phyloP scores from a whole-genome alignment of 2,797 vertebrate genomes.

The Eremophila alpestris region DNA sequence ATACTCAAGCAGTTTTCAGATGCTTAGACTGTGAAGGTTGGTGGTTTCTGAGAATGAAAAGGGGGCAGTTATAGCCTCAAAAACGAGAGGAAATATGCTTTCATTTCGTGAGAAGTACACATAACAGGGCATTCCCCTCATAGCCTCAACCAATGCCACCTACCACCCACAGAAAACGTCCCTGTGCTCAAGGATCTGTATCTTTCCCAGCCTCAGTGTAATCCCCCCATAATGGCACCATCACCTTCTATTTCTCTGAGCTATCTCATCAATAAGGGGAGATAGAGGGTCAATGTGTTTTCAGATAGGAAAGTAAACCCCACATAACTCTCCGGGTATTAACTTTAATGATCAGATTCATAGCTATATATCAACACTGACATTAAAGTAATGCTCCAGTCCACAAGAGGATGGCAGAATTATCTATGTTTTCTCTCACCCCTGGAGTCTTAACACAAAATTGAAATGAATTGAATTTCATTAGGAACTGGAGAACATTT shows the following conservation, averaged over 20 bases:
- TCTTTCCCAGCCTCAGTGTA: neutral
- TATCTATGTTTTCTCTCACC: neutral
- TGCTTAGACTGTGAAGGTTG: neutral
- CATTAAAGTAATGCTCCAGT: slow-evolving; percentile 47
- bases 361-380: slow-evolving; percentile 53
- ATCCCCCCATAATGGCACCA: slow-evolving; percentile 12
- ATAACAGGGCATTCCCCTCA: neutral
- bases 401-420: slow-evolving; percentile 19
- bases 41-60: neutral
- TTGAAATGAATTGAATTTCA: slow-evolving; percentile 21
- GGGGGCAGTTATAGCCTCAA: neutral
- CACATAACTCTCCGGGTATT: slow-evolving; percentile 44
- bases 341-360: slow-evolving; percentile 60
- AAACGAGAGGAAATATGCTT: neutral
- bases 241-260: slow-evolving; percentile 59
- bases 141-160: neutral
- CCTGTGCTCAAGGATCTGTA: neutral
- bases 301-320: slow-evolving; percentile 57
- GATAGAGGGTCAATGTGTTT: slow-evolving; percentile 49
- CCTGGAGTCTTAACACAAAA: neutral
- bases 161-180: neutral
- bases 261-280: slow-evolving; percentile 59
- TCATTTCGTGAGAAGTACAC: neutral
- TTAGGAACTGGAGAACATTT: neutral
- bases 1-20: neutral